phyloP scores from a whole-genome alignment of 2,113 vertebrate species.

The Corythaixoides concolor region DNA sequence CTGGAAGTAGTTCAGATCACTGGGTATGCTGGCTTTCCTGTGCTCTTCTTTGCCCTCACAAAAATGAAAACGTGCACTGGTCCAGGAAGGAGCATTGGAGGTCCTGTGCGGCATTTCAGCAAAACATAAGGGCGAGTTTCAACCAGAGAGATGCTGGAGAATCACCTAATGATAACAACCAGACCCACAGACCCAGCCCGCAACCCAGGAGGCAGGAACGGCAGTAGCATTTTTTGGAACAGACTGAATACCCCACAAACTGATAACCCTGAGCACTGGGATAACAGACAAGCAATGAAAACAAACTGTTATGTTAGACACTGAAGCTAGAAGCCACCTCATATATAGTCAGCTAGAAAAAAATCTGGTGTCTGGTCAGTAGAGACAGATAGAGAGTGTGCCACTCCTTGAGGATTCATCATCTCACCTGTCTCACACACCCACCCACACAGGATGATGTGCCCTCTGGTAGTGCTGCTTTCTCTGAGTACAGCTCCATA shows the following conservation, averaged over 20 bases:
- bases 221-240: background rate
- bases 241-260: background rate
- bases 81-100: background rate
- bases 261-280: background rate
- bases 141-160: background rate
- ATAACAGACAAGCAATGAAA: background rate
- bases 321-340: background rate
- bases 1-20: background rate
- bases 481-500: background rate
- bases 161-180: background rate
- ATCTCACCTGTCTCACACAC: background rate
- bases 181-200: background rate
- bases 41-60: background rate
- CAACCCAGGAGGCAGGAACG: background rate
- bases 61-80: fast-evolving
- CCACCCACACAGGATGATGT: background rate
- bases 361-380: background rate
- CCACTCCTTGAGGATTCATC: background rate
- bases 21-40: background rate
- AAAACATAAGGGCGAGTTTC: background rate
- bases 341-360: background rate
- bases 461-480: background rate
- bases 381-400: background rate
- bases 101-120: background rate
- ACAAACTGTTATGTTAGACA: background rate